Conservation (phyloP, 2,797 vertebrate species). For the Micromesistius poutassou region DNA sequence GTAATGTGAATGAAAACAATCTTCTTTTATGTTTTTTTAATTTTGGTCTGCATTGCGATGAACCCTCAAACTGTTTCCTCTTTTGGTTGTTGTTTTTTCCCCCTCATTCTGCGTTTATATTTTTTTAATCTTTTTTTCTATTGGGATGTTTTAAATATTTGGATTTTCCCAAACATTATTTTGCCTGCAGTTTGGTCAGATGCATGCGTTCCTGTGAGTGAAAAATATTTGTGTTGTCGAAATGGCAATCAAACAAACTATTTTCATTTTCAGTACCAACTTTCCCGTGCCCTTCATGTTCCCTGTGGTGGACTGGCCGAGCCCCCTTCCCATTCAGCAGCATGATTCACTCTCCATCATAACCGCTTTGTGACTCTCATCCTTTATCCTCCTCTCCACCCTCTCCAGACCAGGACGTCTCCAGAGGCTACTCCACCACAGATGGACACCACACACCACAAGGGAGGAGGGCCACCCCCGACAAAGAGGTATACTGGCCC, state of each 20-base stretch:
- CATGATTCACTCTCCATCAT: background rate
- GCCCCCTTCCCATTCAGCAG: background rate
- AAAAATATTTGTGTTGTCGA: no score
- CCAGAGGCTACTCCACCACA: constrained; percentile 81
- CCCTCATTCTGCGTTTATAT: constrained; percentile 47
- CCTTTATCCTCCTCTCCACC: constrained; percentile 50
- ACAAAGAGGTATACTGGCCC: constrained; percentile 84
- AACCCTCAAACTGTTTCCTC: constrained; percentile 15
- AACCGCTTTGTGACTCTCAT: constrained; percentile 35
- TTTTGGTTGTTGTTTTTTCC: constrained; percentile 13
- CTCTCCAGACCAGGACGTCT: constrained; percentile 81
- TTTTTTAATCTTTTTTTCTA: constrained; percentile 48
- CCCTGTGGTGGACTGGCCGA: background rate
- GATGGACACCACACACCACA: constrained; percentile 77
- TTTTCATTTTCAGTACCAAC: background rate
- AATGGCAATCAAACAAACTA: background rate
- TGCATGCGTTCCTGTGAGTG: constrained; percentile 17
- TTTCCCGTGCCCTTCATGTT: background rate
- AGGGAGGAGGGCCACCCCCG: constrained; percentile 83
- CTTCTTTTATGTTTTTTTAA: constrained; percentile 26
- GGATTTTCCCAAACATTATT: background rate
- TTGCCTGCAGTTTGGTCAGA: constrained; percentile 12
- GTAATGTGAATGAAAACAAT: background rate
- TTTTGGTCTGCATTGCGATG: constrained; percentile 28
- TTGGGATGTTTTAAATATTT: constrained; percentile 37